phyloP scores from a whole-genome alignment of 2,888 invertebrate genomes.

The Neocrepidodera transversa region DNA sequence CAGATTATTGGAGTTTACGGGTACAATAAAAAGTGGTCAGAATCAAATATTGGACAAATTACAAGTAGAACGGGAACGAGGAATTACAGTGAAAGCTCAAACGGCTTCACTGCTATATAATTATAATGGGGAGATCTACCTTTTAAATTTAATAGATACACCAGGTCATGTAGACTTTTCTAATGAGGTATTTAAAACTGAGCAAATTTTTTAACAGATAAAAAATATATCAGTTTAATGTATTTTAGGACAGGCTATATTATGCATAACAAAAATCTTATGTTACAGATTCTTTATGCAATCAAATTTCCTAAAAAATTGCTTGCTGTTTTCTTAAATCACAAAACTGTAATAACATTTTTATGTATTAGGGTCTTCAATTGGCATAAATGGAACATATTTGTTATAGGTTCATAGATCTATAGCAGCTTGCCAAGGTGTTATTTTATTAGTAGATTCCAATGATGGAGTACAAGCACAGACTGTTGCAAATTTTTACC shows the following conservation, averaged over 20 bases:
- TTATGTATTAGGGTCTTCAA: no score
- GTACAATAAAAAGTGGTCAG: constrained; percentile 73
- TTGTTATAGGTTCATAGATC: constrained; percentile 76
- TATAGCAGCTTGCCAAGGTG: constrained; percentile 92
- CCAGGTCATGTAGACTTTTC: constrained; percentile 99
- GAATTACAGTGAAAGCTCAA: constrained; percentile 98
- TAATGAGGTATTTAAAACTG: constrained; percentile 81
- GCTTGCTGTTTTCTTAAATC: no score
- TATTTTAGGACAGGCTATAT: no score
- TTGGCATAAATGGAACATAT: no score
- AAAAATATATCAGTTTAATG: no score
- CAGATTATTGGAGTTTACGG: constrained; percentile 90
- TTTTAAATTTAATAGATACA: constrained; percentile 95
- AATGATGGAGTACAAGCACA: constrained; percentile 97
- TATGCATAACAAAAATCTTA: no score
- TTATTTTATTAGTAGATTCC: constrained; percentile 92
- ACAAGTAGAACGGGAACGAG: constrained; percentile 92
- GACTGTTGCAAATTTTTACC: constrained; percentile 94
- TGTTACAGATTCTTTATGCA: no score
- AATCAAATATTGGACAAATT: constrained; percentile 79
- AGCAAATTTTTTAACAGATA: no score
- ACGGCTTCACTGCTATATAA: constrained; percentile 86
- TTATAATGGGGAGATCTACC: constrained; percentile 73
- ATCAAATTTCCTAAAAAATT: no score
- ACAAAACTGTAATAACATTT: no score